Conservation (phyloP, 1,140 invertebrate genomes). For the Amphibalanus amphitrite region DNA sequence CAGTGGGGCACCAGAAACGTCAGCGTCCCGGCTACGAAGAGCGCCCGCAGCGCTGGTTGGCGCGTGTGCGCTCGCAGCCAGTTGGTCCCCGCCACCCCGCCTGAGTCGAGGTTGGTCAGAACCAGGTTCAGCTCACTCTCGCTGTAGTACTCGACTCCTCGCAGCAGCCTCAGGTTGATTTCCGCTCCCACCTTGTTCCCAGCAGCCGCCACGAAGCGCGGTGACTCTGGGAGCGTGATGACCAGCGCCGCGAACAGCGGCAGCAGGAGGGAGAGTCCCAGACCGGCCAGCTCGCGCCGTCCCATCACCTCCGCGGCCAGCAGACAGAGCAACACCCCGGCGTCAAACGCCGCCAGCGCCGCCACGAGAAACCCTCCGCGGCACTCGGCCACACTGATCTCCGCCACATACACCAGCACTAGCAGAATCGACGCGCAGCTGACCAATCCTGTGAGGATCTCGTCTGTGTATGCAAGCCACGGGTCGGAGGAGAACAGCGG, state of each 20-base stretch:
- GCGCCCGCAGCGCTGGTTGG: not conserved
- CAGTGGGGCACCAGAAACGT: not conserved
- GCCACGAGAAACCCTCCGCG: not conserved
- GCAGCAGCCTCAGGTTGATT: not conserved
- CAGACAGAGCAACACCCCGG: not conserved
- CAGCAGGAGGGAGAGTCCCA: not conserved
- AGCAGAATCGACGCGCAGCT: not conserved
- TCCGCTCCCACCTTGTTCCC: not conserved
- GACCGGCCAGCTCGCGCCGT: not conserved
- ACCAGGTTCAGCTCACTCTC: not conserved
- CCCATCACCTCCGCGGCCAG: not conserved
- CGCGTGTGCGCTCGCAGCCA: not conserved
- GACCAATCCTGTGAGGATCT: not conserved
- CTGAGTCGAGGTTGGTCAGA: not conserved
- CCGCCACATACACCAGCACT: not conserved
- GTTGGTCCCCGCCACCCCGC: not conserved
- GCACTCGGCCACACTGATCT: conserved; percentile 1
- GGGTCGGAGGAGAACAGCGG: not conserved
- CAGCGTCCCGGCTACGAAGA: not conserved
- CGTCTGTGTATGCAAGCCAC: not conserved
- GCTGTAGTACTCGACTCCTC: not conserved
- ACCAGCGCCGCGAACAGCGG: not conserved
- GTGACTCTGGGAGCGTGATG: not conserved
- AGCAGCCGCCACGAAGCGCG: not conserved
- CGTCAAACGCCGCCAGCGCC: not conserved